phyloP scores from a whole-genome alignment of 35 echinoderm and acorn worm species.

The Ptychodera flava region DNA sequence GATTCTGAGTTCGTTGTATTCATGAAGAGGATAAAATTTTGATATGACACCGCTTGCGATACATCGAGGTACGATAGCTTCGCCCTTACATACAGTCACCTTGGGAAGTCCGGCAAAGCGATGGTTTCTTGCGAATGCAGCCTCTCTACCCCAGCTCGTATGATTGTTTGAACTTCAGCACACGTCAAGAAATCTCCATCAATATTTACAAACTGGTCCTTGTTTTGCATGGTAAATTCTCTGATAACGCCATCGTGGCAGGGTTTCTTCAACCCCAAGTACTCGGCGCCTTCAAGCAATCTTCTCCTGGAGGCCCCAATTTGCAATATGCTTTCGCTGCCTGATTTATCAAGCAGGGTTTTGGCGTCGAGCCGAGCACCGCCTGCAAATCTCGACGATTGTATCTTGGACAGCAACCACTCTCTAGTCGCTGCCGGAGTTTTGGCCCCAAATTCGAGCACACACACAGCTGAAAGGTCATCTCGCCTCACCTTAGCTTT shows the following conservation, averaged over 20 bases:
- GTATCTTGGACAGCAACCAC: constrained; percentile 3
- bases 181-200: neutral
- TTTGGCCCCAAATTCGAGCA: neutral
- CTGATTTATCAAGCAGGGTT: neutral
- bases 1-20: neutral
- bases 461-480: neutral
- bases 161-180: neutral
- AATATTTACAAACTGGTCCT: constrained; percentile 72
- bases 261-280: constrained; percentile 65
- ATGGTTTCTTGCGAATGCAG: neutral
- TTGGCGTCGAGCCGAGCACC: neutral
- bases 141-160: neutral
- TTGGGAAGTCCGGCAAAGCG: neutral
- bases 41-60: neutral
- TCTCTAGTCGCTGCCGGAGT: constrained; percentile 5
- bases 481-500: neutral
- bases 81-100: neutral
- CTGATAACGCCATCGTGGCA: constrained; percentile 85
- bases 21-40: neutral
- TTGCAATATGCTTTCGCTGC: constrained; percentile 33
- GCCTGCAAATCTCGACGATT: no score
- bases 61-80: neutral
- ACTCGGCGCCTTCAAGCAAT: constrained; percentile 89
- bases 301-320: constrained; percentile 54
- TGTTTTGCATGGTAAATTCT: constrained; percentile 62